phyloP scores from a whole-genome alignment of 2,113 vertebrate genomes.

The Ictalurus furcatus region DNA sequence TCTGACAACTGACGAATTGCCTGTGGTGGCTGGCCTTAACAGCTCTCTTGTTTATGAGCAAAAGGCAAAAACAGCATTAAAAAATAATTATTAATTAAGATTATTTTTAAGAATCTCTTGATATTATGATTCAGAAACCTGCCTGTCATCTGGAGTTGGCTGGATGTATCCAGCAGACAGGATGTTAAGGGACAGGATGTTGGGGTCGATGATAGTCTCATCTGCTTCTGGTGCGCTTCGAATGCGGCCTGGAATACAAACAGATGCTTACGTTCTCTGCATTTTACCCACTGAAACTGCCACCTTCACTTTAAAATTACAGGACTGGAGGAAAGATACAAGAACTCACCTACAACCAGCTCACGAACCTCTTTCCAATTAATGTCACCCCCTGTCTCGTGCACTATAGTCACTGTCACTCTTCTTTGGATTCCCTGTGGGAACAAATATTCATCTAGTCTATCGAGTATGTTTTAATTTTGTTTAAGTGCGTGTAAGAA shows the following conservation, averaged over 20 bases:
- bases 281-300: neutral
- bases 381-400: conserved; percentile 88
- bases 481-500: neutral
- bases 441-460: neutral
- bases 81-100: neutral
- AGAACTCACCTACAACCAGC: conserved; percentile 90
- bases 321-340: neutral
- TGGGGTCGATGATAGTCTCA: conserved; percentile 91
- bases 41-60: neutral
- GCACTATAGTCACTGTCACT: conserved; percentile 89
- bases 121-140: conserved; percentile 54
- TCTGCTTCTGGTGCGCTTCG: conserved; percentile 90
- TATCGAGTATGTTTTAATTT: neutral
- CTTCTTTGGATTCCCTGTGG: conserved; percentile 93
- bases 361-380: conserved; percentile 93
- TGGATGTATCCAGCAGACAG: conserved; percentile 84
- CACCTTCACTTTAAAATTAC: neutral
- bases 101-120: neutral
- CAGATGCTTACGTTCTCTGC: neutral
- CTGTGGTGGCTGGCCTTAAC: neutral
- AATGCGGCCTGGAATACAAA: conserved; percentile 81
- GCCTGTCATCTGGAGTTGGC: conserved; percentile 92
- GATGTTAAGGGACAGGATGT: conserved; percentile 95
- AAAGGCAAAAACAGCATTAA: neutral
- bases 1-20: neutral